Percentiles rank a stretch among this genome's conserved stretches.
Evolutionary conservation across 2,797 vertebrate species (phyloP).

Genomic region (Acanthurus lineatus): DNA sequence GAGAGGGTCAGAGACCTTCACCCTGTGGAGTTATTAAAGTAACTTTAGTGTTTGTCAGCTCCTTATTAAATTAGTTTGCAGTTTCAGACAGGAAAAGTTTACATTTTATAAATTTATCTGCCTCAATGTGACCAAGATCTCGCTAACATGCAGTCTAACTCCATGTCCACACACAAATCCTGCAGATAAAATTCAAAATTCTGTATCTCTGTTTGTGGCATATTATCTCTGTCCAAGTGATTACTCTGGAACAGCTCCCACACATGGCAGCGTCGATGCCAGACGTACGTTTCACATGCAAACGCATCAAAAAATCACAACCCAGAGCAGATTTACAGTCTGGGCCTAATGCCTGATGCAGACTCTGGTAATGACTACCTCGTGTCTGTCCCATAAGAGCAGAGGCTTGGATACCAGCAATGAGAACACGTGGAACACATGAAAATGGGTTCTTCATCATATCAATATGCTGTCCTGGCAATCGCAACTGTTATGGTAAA

Average conservation of each 20-base stretch:
- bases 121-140: not conserved
- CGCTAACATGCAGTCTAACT: conserved; percentile 22
- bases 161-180: conserved; percentile 29
- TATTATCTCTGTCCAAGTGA: conserved; percentile 52
- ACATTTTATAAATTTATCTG: not conserved
- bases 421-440: conserved; percentile 18
- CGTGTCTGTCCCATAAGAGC: conserved; percentile 49
- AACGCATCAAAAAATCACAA: conserved; percentile 50
- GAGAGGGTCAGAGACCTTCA: not conserved
- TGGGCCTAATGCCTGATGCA: conserved; percentile 60
- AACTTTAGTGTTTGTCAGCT: conserved; percentile 4
- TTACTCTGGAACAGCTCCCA: conserved; percentile 60
- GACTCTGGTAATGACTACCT: conserved; percentile 59
- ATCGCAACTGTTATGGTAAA: conserved; percentile 2
- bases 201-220: conserved; percentile 36
- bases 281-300: conserved; percentile 52
- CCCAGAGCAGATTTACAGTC: conserved; percentile 65
- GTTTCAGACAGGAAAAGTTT: not conserved
- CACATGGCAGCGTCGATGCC: conserved; percentile 64
- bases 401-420: conserved; percentile 26
- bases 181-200: conserved; percentile 38
- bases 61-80: not conserved
- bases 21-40: not conserved
- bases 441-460: conserved; percentile 24
- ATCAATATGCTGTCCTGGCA: conserved; percentile 15